A percentile compares a stretch with the other conserved stretches of the same genome.
phyloP scores from a whole-genome alignment of 2,888 invertebrate species.

The Sialis lutaria region DNA sequence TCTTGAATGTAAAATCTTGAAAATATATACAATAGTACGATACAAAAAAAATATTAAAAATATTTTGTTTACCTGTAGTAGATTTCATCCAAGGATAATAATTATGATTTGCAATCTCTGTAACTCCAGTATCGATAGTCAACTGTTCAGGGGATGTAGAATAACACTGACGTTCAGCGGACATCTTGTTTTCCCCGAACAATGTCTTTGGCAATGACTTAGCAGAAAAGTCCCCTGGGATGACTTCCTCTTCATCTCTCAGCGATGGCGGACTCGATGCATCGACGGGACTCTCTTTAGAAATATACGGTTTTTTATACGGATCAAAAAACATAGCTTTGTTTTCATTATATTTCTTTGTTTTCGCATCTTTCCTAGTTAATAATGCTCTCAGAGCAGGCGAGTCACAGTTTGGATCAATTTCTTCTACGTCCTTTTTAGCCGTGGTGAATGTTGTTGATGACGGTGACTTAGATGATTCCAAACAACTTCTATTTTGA shows the following conservation, averaged over 20 bases:
- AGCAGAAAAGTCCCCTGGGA: conserved; percentile 8
- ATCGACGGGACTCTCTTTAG: neutral
- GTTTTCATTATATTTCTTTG: too few species aligned
- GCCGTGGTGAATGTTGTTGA: neutral
- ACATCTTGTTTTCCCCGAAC: conserved; percentile 23
- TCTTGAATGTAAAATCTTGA: too few species aligned
- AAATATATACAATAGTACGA: too few species aligned
- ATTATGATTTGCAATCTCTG: conserved; percentile 4
- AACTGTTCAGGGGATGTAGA: conserved; percentile 10
- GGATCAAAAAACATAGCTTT: neutral
- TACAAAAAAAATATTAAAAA: too few species aligned
- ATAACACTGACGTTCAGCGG: too few species aligned
- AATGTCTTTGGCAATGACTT: conserved; percentile 6
- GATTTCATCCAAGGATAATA: conserved; percentile 42
- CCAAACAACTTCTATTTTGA: neutral
- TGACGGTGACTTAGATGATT: neutral
- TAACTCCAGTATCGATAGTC: conserved; percentile 10
- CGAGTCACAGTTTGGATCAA: conserved; percentile 21
- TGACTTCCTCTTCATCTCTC: neutral
- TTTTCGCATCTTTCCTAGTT: conserved; percentile 21
- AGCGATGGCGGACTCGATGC: conserved; percentile 3
- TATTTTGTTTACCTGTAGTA: too few species aligned
- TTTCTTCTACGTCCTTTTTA: neutral
- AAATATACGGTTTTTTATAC: neutral
- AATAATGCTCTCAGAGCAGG: conserved; percentile 41